Evolutionary conservation across 2,888 invertebrate species (phyloP), one percentile per base, ranked within the genome.

Genomic region (Aleiodes testaceus): DNA sequence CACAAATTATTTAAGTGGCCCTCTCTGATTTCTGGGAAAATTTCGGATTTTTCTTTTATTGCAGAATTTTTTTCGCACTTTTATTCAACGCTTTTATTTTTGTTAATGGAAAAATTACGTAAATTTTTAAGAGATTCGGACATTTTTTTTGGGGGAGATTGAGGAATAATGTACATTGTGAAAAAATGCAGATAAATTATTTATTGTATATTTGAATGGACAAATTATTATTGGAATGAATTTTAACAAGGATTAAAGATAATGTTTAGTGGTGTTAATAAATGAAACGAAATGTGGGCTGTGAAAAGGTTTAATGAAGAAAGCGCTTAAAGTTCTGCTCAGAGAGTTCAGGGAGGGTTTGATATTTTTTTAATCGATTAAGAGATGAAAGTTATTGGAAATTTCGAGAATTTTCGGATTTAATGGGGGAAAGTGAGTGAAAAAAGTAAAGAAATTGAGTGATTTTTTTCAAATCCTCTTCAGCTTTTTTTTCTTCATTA

Each of bases 241-340:
- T 44, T 52, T 44, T 69, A n/a, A n/a, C n/a, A 50, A 5, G 26
- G 26, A 26, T 26, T 26, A 73, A 71, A 64, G 66, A 70, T 53
- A 65, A 74, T 77, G 69, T 50, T 66, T 50, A 61, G 68, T 52
- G 69, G 52, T 73, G 42, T 66, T 47, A 49, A 71, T 64, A 75
- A 77, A 71, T 52, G 76, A 79, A 81, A 80, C 81, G 83, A 85
- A 84, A 83, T 80, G 82, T 85, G 86, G 87, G 87, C 87, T 87
- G 87, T 87, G 87, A 87, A 79, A 81, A 80, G 78, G 69, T 75
- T 76, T 73, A 67, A 53, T 49, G 75, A 75, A 74, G 68, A 78
- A 70, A 71, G 66, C 61, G 68, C 69, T 66, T 75, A 76, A 50
- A 18, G 42, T 49, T 47, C 4, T 52, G 75, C 75, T 64, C 72